Evolutionary conservation across 2,888 invertebrate genomes (phyloP), one percentile per base, ranked within the genome.

Genomic region (Trichopoda pennipes): DNA sequence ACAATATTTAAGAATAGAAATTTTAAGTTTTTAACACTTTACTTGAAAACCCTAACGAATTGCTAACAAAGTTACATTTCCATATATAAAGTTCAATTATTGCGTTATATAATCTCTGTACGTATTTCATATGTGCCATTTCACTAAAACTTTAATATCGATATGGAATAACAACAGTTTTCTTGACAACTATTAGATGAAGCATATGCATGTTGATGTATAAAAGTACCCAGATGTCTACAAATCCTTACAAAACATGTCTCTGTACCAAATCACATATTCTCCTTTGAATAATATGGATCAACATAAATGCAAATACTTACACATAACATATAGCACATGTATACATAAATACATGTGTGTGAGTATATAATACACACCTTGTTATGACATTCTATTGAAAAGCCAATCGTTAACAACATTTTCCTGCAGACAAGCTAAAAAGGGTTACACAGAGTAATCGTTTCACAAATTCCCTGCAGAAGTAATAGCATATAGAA

Each of bases 131-230:
- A 35, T 19, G 19, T 28, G 3, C 21, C 21, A 21, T 35, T 42
- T 44, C 32, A 32, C 17, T 44, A 35, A 44, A 74, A 56, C 23
- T 74, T 74, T 47, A 56, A 49, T 75, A 56, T 58, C 23, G 14
- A 58, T 38, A 66, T 38, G 66, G 51, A 49, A 66, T 66, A 38
- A 53, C 49, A 38, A 1, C 2, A 66, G 56, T 74, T 47, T 56
- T 23, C 47, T 64, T 74, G 74, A 38, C 47, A 47, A 23, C 17
- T 61, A 42, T 42, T 61, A 64, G 21, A 64, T n/a, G 23, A 44
- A 55, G 21, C 56, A 56, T 74, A 35, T 21, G 21, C 16, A 35
- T 21, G 21, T n/a, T 42, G 28, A 10, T 21, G 60, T 38, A 38
- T 21, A 17, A 49, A 72, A 6, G 14, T 14, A 68, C 55, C 16